phyloP scores from a whole-genome alignment of 2,888 invertebrate genomes.

The Cantharis lateralis region DNA sequence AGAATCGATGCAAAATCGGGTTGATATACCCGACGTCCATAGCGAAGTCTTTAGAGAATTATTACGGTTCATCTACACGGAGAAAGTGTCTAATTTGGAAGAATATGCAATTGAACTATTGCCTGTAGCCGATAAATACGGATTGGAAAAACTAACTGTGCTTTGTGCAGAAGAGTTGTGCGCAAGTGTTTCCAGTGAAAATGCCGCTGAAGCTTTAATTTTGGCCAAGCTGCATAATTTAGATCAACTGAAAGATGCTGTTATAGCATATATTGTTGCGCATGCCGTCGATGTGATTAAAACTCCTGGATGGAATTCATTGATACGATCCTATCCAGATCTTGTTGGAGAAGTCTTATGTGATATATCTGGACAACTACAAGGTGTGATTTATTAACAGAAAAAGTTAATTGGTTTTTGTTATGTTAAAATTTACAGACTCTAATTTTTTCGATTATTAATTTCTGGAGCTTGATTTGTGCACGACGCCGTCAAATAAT shows the following conservation, averaged over 20 bases:
- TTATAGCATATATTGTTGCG: not conserved
- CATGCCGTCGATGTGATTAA: too few species aligned
- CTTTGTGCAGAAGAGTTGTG: not conserved
- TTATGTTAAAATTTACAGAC: too few species aligned
- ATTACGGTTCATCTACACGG: not conserved
- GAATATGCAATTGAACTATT: not conserved
- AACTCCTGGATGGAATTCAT: too few species aligned
- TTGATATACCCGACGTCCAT: not conserved
- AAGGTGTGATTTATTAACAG: too few species aligned
- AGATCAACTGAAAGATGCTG: not conserved
- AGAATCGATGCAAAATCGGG: not conserved
- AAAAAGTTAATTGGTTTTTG: too few species aligned
- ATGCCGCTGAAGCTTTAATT: not conserved
- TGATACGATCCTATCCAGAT: too few species aligned
- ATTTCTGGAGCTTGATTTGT: too few species aligned
- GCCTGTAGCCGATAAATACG: not conserved
- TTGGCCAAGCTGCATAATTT: not conserved
- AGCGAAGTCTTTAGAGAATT: not conserved
- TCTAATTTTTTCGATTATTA: too few species aligned
- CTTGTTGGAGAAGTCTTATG: too few species aligned
- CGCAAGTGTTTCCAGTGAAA: not conserved
- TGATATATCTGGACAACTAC: too few species aligned
- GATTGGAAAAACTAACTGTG: not conserved
- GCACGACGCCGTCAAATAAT: too few species aligned
- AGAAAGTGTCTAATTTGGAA: not conserved